A percentile compares a stretch with the other conserved stretches of the same genome.
phyloP scores from a whole-genome alignment of 1,140 invertebrate genomes.

The Leptinotarsa texana region DNA sequence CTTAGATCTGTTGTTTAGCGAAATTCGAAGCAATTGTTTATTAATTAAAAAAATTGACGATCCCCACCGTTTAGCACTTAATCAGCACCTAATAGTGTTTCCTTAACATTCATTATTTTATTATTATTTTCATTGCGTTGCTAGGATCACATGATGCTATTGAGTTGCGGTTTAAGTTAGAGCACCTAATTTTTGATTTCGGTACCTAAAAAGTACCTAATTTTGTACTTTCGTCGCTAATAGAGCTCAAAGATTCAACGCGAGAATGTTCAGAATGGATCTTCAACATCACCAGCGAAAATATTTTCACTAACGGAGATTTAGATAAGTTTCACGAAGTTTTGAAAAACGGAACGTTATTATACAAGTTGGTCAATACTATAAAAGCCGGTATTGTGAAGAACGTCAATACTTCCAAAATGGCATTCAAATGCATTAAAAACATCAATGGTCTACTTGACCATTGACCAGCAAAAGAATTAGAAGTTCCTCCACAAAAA shows the following conservation, averaged over 20 bases:
- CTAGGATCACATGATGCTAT: no score
- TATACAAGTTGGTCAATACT: conserved; percentile 72
- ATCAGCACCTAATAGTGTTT: no score
- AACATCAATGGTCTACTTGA: conserved; percentile 95
- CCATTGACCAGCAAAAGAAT: conserved; percentile 67
- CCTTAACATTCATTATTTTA: no score
- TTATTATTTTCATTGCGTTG: no score
- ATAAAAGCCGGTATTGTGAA: conserved; percentile 80
- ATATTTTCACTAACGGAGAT: conserved; percentile 80
- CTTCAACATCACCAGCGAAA: conserved; percentile 76
- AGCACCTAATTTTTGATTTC: no score
- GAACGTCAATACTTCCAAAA: conserved; percentile 82
- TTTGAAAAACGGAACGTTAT: conserved; percentile 80
- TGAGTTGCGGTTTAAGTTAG: no score
- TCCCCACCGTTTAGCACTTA: no score
- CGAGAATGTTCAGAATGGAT: conserved; percentile 91
- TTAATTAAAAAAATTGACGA: no score
- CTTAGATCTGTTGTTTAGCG: no score
- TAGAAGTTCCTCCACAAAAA: conserved; percentile 92
- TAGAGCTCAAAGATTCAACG: conserved; percentile 46
- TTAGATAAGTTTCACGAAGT: conserved; percentile 91
- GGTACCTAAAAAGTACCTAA: no score
- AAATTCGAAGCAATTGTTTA: no score
- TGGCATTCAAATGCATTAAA: conserved; percentile 99
- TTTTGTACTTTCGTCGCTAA: no score